Percentiles rank a stretch among this genome's conserved stretches.
Evolutionary conservation across 2,888 invertebrate genomes (phyloP).

Genomic region (Agriotes lineatus): DNA sequence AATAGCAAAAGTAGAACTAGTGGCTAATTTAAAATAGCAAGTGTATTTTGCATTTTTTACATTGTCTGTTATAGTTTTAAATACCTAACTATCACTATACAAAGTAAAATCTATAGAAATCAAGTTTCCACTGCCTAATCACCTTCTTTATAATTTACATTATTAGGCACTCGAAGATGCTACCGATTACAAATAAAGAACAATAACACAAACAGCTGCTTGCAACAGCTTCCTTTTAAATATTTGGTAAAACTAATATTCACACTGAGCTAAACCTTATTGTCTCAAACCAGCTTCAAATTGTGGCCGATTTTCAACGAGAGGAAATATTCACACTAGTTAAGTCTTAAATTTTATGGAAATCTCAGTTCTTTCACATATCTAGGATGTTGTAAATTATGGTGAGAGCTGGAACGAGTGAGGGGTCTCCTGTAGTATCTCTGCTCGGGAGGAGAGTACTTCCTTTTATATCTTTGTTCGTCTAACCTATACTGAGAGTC

Average conservation of each 20-base stretch:
- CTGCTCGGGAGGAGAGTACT: slow-evolving; percentile 67
- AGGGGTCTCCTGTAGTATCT: slow-evolving; percentile 62
- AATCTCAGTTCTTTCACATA: slow-evolving; percentile 76
- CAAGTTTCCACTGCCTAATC: neutral
- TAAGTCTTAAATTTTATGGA: slow-evolving; percentile 60
- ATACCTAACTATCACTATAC: neutral
- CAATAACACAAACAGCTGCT: too few species aligned
- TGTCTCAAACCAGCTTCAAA: too few species aligned
- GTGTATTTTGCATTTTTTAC: neutral
- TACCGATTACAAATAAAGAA: too few species aligned
- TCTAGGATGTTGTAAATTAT: slow-evolving; percentile 74
- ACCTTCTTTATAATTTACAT: neutral
- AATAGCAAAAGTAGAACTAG: too few species aligned
- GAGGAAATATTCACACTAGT: slow-evolving; percentile 22
- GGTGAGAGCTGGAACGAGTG: slow-evolving; percentile 71
- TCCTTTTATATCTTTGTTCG: slow-evolving; percentile 67
- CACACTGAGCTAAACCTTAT: too few species aligned
- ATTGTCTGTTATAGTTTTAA: neutral
- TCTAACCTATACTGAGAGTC: slow-evolving; percentile 54
- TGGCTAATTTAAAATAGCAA: neutral
- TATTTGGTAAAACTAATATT: too few species aligned
- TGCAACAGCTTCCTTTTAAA: too few species aligned
- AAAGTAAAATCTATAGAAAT: neutral
- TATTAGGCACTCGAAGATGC: neutral
- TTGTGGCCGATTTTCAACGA: too few species aligned